A percentile compares a stretch with the other conserved stretches of the same genome.
Evolutionary conservation across 92 coral and sea anemone genomes (phyloP).

Genomic region (Epizoanthus ramosus): DNA sequence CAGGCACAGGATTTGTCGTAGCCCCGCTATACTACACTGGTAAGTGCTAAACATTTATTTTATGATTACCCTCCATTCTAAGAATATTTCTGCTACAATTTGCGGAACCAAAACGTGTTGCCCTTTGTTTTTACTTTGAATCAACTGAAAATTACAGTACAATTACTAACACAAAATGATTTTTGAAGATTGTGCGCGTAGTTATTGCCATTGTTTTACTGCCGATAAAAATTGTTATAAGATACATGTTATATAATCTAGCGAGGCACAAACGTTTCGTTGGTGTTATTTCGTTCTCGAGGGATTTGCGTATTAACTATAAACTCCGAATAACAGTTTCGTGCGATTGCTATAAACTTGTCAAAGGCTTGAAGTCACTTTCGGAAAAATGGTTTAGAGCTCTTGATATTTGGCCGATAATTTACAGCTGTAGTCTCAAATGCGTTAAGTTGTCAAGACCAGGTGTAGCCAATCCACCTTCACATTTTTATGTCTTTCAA

Average conservation of each 20-base stretch:
- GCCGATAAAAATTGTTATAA: too few species aligned
- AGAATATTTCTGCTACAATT: neutral
- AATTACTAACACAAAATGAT: neutral
- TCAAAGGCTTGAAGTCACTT: neutral
- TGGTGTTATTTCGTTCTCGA: neutral
- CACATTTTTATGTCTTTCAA: too few species aligned
- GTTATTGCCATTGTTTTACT: neutral
- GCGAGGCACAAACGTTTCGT: neutral
- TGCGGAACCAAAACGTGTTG: conserved; percentile 7
- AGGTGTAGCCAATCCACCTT: too few species aligned
- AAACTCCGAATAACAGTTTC: neutral
- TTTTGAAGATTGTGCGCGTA: neutral
- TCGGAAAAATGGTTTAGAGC: neutral
- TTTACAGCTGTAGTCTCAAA: neutral
- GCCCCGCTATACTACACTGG: conserved; percentile 88
- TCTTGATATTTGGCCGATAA: neutral
- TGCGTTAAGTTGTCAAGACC: neutral
- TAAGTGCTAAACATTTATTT: conserved; percentile 26
- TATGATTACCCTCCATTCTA: neutral
- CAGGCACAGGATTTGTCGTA: conserved; percentile 72
- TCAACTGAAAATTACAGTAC: neutral
- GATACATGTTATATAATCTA: too few species aligned
- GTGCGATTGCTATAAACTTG: neutral
- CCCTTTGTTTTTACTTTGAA: conserved; percentile 3
- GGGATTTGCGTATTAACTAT: neutral